These are phyloP conservation scores for Agrenia bidenticulata DNA, from an alignment of 2,888 invertebrate genomes.

Conservation along the genomic window DNA sequence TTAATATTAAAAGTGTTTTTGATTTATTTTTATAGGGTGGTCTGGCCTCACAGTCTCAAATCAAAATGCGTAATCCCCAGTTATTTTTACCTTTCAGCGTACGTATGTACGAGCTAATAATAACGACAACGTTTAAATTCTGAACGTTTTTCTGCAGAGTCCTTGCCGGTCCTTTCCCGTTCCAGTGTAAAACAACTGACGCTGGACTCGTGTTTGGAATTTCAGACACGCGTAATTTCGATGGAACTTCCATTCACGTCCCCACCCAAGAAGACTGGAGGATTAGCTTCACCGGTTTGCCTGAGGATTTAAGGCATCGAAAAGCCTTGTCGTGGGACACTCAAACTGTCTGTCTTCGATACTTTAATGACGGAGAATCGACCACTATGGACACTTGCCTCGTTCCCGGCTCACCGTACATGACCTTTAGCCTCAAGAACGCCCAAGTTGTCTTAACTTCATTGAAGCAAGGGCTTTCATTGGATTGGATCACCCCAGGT, in stretches of 20 bases:
- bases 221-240: conserved; percentile 35
- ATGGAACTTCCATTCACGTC: conserved; percentile 42
- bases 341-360: conserved; percentile 42
- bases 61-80: conserved; percentile 43
- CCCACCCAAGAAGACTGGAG: conserved; percentile 36
- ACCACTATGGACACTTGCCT: conserved; percentile 40
- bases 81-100: no score
- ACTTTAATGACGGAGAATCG: conserved; percentile 30
- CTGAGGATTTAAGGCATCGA: conserved; percentile 25
- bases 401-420: conserved; percentile 47
- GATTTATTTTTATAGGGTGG: conserved; percentile 37
- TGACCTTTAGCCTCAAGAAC: conserved; percentile 41
- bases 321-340: conserved; percentile 45
- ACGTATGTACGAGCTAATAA: no score
- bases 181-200: conserved; percentile 32
- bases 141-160: conserved; percentile 4
- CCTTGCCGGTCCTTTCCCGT: conserved; percentile 47
- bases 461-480: conserved; percentile 11
- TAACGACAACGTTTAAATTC: conserved; percentile 8
- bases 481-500: conserved; percentile 39
- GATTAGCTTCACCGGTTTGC: conserved; percentile 27
- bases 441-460: conserved; percentile 41
- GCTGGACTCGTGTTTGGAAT: conserved; percentile 38
- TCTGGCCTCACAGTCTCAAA: conserved; percentile 41
- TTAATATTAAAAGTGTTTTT: neutral